Evolutionary conservation across 2,888 invertebrate genomes (phyloP), one percentile per base, ranked within the genome.

Genomic region (Timema podura): DNA sequence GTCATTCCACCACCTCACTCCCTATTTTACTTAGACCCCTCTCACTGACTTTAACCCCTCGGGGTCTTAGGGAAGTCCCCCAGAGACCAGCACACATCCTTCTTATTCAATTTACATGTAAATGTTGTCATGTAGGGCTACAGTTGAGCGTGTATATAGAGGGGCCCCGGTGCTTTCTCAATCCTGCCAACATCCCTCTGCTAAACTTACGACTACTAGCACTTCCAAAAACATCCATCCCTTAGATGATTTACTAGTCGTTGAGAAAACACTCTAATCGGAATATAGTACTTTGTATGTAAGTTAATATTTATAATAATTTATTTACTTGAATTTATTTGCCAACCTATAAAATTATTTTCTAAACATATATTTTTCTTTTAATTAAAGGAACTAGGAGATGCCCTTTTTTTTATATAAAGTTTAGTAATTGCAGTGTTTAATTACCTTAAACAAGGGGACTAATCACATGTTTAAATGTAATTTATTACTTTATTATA

Each of bases 51-150:
- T 51, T 11, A 8, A 16, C 44, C 44, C 61, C 61, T 44, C 45
- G 44, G 10, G 5, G 44, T 45, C 61, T 61, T 8, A 44, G 61
- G 61, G 61, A 10, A 45, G 44, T 9, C 30, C 30, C 30, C 30
- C 30, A 3, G 30, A 30, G 30, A 30, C 30, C 30, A 65, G 71
- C 71, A 73, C 75, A 73, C 73, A 72, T 74, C 69, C 74, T 75
- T 76, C 76, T 77, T 77, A 77, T 77, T 77, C 77, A 77, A 77
- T 77, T 77, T 77, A 76, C 76, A 78, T 78, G 76, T 76, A 78
- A 77, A 76, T 78, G 74, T 73, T 68, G 61, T 45, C 61, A 61
- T 61, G 61, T 61, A 61, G 11, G 30, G 61, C 44, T 61, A 45
- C 61, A 51, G 51, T 11, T n/a, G 51, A 11, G n/a, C 51, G 1